Evolutionary conservation across 2,888 invertebrate species (phyloP).

Genomic region (Caenorhabditis panamensis): DNA sequence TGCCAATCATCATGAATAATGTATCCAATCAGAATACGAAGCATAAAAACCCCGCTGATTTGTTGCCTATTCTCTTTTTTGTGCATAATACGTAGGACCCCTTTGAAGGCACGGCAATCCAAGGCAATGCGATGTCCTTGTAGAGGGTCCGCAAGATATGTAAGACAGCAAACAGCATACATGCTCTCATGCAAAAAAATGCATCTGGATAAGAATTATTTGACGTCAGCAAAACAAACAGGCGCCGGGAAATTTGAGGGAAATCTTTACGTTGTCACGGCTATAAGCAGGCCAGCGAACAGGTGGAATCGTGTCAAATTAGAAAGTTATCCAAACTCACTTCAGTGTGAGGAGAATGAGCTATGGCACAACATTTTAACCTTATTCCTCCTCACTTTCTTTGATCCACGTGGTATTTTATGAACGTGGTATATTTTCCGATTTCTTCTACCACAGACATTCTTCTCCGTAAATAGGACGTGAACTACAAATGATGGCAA

Average conservation of each 20-base stretch:
- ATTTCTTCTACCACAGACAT: too few relatives aligned
- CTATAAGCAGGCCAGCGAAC: conserved; percentile 3
- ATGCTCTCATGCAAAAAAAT: conserved; percentile 23
- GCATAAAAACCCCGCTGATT: conserved; percentile 5
- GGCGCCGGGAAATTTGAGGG: conserved; percentile 5
- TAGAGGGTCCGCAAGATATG: background rate
- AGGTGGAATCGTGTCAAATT: conserved; percentile 5
- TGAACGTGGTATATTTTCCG: too few relatives aligned
- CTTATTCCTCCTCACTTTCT: background rate
- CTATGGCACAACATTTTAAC: conserved; percentile 4
- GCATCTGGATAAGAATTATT: conserved; percentile 31
- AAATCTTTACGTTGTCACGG: conserved; percentile 21
- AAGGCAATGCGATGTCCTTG: background rate
- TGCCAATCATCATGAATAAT: conserved; percentile 5
- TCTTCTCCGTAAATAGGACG: too few relatives aligned
- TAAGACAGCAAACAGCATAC: conserved; percentile 34
- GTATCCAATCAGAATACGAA: conserved; percentile 9
- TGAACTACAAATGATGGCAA: conserved; percentile 5
- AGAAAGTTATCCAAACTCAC: conserved; percentile 3
- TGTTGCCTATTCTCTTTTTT: conserved; percentile 7
- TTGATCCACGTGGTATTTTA: background rate
- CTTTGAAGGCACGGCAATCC: background rate
- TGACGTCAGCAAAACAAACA: conserved; percentile 46
- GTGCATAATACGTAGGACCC: background rate
- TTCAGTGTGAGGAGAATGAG: background rate